Conservation (phyloP, 2,888 invertebrate species). For the Phyllotreta cruciferae region DNA sequence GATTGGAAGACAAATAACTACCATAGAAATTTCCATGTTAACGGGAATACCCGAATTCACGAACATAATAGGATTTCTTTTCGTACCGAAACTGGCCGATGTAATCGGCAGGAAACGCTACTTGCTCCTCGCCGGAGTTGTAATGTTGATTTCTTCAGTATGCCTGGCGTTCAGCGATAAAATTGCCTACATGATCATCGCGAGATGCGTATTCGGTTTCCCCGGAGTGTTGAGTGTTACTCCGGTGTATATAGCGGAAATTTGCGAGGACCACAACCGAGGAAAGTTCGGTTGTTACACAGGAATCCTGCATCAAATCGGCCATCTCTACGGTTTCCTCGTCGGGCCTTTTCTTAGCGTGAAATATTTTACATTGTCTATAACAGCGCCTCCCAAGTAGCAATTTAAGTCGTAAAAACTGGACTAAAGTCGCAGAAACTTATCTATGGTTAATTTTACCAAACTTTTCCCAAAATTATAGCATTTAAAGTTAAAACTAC, state of each 20-base stretch:
- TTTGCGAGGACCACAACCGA: constrained; percentile 24
- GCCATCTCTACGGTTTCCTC: constrained; percentile 10
- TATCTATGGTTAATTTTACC: no score
- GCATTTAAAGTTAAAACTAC: no score
- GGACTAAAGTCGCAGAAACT: no score
- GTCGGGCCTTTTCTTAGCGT: constrained; percentile 19
- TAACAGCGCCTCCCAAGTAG: constrained; percentile 8
- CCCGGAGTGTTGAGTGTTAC: neutral
- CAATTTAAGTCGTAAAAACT: no score
- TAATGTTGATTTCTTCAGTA: constrained; percentile 64
- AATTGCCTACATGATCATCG: constrained; percentile 2
- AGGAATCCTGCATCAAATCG: constrained; percentile 1
- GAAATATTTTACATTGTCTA: constrained; percentile 10
- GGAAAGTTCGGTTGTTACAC: constrained; percentile 13
- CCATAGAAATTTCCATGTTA: constrained; percentile 37
- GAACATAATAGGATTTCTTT: constrained; percentile 31
- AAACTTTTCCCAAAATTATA: no score
- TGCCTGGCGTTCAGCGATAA: constrained; percentile 30
- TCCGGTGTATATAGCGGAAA: constrained; percentile 17
- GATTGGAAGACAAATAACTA: constrained; percentile 32
- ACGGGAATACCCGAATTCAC: constrained; percentile 35
- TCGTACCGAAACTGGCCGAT: constrained; percentile 32
- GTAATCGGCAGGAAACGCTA: constrained; percentile 70
- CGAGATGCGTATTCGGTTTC: neutral
- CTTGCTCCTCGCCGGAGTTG: constrained; percentile 67